phyloP scores from a whole-genome alignment of 2,888 invertebrate species.

The Diaphora mendica region DNA sequence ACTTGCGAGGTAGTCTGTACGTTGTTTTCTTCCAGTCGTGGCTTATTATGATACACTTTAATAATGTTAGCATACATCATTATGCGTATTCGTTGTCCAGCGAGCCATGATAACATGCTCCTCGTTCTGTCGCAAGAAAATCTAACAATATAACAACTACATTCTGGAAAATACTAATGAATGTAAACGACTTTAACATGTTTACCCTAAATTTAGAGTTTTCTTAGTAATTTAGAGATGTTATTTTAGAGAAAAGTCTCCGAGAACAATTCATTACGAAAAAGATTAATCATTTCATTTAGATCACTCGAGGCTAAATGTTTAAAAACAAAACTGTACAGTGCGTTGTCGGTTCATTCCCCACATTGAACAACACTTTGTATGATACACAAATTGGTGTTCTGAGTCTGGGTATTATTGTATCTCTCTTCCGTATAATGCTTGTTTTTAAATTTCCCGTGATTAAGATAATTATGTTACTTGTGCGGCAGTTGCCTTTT shows the following conservation, averaged over 20 bases:
- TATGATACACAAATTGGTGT: too few species aligned
- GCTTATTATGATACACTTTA: slow-evolving; percentile 77
- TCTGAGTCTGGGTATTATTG: too few species aligned
- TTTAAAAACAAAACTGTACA: too few species aligned
- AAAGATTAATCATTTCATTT: too few species aligned
- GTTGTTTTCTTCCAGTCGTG: slow-evolving; percentile 66
- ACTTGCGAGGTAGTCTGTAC: slow-evolving; percentile 52
- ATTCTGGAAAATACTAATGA: slow-evolving; percentile 70
- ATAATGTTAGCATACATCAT: slow-evolving; percentile 78
- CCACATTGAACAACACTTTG: too few species aligned
- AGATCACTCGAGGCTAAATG: too few species aligned
- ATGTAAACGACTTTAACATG: slow-evolving; percentile 1
- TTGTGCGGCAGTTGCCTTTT: too few species aligned
- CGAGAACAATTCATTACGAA: too few species aligned
- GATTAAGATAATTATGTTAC: too few species aligned
- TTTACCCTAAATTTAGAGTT: background rate
- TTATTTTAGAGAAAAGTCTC: background rate
- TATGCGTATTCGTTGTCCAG: slow-evolving; percentile 73
- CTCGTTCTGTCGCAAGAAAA: slow-evolving; percentile 54
- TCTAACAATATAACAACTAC: slow-evolving; percentile 56
- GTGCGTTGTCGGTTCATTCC: too few species aligned
- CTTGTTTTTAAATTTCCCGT: too few species aligned
- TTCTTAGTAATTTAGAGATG: background rate
- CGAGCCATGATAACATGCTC: slow-evolving; percentile 65
- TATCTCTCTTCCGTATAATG: too few species aligned